Percentiles rank a stretch among this genome's conserved stretches.
Conservation (phyloP, 2,797 vertebrate genomes). For the Australoheros facetus region DNA sequence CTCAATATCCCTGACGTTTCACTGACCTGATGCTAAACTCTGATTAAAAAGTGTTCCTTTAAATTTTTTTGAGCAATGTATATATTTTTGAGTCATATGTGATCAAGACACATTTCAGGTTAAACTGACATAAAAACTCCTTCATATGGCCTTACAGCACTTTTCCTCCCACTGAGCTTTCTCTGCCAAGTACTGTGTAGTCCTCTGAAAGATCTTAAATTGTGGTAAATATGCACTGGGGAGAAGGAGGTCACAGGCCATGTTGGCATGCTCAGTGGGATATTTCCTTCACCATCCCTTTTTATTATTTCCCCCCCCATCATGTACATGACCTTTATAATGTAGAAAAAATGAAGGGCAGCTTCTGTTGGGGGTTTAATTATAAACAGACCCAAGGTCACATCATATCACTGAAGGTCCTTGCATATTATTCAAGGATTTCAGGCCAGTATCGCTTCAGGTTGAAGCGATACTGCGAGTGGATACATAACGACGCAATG, state of each 20-base stretch:
- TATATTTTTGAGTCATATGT: too few species aligned
- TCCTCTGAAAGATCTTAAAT: conserved; percentile 39
- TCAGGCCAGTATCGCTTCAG: conserved; percentile 24
- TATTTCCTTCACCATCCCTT: conserved; percentile 6
- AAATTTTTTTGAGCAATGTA: too few species aligned
- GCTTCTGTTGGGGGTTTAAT: conserved; percentile 66
- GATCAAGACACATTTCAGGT: not conserved
- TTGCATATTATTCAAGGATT: conserved; percentile 55
- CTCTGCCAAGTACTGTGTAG: not conserved
- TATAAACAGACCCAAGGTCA: conserved; percentile 65
- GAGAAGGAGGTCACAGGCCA: conserved; percentile 35
- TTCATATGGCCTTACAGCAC: not conserved
- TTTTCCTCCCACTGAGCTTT: conserved; percentile 26
- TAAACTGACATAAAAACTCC: conserved; percentile 4
- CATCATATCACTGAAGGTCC: conserved; percentile 38
- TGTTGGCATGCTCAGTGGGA: conserved; percentile 30
- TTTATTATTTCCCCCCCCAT: conserved; percentile 10
- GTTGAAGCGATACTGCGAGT: conserved; percentile 15
- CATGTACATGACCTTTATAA: conserved; percentile 64
- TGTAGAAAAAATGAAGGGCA: conserved; percentile 44
- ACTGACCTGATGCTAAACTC: too few species aligned
- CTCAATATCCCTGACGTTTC: too few species aligned
- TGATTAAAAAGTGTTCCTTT: too few species aligned
- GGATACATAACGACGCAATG: conserved; percentile 27
- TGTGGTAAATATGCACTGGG: conserved; percentile 36